Evolutionary conservation across 2,113 vertebrate species (phyloP).

Genomic region (Notothenia coriiceps): DNA sequence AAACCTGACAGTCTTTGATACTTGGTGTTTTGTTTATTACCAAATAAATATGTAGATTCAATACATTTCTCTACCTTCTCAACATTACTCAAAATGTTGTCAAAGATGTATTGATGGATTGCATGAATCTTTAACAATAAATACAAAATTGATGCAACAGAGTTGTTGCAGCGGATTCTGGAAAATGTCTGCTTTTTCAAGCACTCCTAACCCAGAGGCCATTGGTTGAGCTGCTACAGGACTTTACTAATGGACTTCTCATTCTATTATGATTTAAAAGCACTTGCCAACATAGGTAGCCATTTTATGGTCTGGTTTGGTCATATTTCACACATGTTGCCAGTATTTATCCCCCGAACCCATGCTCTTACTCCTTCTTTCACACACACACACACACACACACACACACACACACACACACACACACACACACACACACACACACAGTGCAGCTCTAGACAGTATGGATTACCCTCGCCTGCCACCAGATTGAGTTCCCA

Average conservation of each 20-base stretch:
- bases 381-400: background rate
- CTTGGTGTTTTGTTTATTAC: background rate
- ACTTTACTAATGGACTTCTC: background rate
- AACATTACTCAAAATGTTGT: background rate
- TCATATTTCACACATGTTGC: conserved; percentile 23
- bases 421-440: too few species aligned
- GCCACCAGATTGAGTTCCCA: conserved; percentile 74
- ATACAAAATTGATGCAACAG: background rate
- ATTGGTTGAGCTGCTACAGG: background rate
- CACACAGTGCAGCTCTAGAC: conserved; percentile 9
- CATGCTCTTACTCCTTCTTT: too few species aligned
- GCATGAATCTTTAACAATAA: background rate
- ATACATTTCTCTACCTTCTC: too few species aligned
- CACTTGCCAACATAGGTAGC: conserved; percentile 3
- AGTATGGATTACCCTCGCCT: conserved; percentile 64
- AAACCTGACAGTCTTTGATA: background rate
- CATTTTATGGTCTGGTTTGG: conserved; percentile 17
- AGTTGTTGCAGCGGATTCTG: background rate
- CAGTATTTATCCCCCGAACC: background rate
- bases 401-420: background rate
- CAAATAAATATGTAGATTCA: background rate
- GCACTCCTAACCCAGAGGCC: background rate
- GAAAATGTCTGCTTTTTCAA: background rate
- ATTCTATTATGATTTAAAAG: conserved; percentile 32
- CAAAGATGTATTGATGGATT: background rate